A percentile compares a stretch with the other conserved stretches of the same genome.
Evolutionary conservation across 1,140 invertebrate species (phyloP).

Genomic region (Brachionus plicatilis): DNA sequence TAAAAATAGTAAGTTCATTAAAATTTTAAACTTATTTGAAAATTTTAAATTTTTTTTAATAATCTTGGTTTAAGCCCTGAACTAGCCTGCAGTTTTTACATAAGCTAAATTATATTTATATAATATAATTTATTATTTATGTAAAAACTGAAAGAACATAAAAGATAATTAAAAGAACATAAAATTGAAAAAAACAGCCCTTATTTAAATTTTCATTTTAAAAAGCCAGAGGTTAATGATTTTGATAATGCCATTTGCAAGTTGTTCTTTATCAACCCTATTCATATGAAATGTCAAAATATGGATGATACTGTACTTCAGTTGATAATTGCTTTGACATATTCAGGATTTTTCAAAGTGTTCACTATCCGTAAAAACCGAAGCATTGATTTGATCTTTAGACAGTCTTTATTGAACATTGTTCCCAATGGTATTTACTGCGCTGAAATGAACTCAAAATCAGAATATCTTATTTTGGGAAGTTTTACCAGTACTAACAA

Average conservation of each 20-base stretch:
- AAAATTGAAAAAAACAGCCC: too few relatives aligned
- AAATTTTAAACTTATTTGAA: too few relatives aligned
- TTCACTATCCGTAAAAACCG: background rate
- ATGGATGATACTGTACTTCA: background rate
- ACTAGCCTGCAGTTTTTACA: too few relatives aligned
- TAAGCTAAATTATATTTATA: too few relatives aligned
- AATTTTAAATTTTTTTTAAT: too few relatives aligned
- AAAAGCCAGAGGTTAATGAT: background rate
- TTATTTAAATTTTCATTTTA: too few relatives aligned
- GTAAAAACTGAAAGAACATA: too few relatives aligned
- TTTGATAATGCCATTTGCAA: slow-evolving; percentile 7
- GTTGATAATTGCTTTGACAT: slow-evolving; percentile 5
- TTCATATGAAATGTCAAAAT: background rate
- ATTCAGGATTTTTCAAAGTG: slow-evolving; percentile 23
- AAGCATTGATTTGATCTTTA: background rate
- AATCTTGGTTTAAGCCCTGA: too few relatives aligned
- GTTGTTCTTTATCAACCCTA: background rate
- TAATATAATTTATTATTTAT: too few relatives aligned
- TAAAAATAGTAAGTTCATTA: too few relatives aligned
- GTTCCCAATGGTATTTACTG: slow-evolving; percentile 25
- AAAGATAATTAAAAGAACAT: too few relatives aligned
- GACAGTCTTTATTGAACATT: slow-evolving; percentile 9
- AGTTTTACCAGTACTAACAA: background rate
- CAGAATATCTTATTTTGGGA: slow-evolving; percentile 30
- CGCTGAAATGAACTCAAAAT: slow-evolving; percentile 12